Base-by-base conservation (phyloP, 1,140 invertebrate genomes). In the Formica exsecta region DNA sequence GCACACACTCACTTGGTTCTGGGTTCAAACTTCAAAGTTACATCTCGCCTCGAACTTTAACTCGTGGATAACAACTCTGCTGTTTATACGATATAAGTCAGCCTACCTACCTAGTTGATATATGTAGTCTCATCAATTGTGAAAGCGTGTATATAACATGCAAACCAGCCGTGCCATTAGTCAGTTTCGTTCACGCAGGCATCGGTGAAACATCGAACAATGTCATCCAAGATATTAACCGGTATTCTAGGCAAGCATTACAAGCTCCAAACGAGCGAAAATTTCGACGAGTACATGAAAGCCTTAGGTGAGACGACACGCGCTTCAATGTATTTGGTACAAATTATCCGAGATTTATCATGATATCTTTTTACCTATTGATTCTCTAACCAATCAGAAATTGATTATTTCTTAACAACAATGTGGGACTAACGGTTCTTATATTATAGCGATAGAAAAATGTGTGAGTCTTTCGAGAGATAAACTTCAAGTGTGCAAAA, bases 211-310 rank as follows among this genome's bases (percentile, higher is more conserved):
- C 65, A 32, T 74, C 68, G 62, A 38, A 62, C 19, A 19, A 38
- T 75, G 38, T 61, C 73, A 48, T 80, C 68, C 16, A n/a, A 71
- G 41, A 89, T 88, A 88, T 87, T 93, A 89, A 90, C 91, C 13
- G 83, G 71, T 32, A 95, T 95, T 91, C 91, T 97, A 73, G 96
- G 96, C 79, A 97, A 97, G 94, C 97, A 97, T 94, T 98, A 97
- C 96, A 98, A 98, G 93, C 96, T 98, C 83, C 92, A 94, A 68
- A 95, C 95, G 57, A 97, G 97, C 79, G 97, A 98, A 74, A 98
- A 98, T 92, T 98, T 98, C 93, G 98, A 98, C 89, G 98, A 98
- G 66, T 98, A 97, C 94, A 97, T 98, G 97, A 98, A 98, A 95
- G 96, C 96, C 54, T 93, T 98, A 62, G 97, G 98, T 98, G 92